phyloP scores from a whole-genome alignment of 2,888 invertebrate genomes.

The Heliconius charithonia region DNA sequence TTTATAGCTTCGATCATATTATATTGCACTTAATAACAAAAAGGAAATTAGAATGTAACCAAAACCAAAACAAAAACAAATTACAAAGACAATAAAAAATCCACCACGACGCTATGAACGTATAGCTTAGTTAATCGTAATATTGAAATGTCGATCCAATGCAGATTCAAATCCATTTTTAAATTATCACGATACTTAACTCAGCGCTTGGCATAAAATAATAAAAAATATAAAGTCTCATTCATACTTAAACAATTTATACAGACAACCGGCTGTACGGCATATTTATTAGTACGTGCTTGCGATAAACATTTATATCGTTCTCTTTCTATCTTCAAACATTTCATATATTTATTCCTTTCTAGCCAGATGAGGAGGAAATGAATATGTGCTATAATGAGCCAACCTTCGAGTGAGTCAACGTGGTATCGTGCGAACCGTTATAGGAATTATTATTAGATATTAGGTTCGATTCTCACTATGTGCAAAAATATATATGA shows the following conservation, averaged over 20 bases:
- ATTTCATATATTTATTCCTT: neutral
- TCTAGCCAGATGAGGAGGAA: conserved; percentile 15
- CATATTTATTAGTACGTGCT: neutral
- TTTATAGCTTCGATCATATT: no score
- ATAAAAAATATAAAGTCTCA: neutral
- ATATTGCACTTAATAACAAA: neutral
- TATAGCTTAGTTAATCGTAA: no score
- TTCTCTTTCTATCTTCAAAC: neutral
- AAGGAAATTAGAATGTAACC: neutral
- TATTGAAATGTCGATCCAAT: neutral
- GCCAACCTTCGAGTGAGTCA: conserved; percentile 17
- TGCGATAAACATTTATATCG: conserved; percentile 2
- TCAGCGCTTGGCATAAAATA: neutral
- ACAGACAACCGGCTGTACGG: neutral
- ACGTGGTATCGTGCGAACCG: neutral
- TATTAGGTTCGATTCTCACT: conserved; percentile 10
- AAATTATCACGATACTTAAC: neutral
- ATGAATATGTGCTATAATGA: neutral
- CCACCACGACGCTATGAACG: no score
- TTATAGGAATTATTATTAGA: conserved; percentile 2
- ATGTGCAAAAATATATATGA: neutral
- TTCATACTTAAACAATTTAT: neutral
- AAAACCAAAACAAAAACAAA: neutral
- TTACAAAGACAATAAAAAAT: neutral
- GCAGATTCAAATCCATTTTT: neutral